These are phyloP conservation scores for Sinella curviseta DNA, from an alignment of 1,140 invertebrate species.

Conservation along the genomic window DNA sequence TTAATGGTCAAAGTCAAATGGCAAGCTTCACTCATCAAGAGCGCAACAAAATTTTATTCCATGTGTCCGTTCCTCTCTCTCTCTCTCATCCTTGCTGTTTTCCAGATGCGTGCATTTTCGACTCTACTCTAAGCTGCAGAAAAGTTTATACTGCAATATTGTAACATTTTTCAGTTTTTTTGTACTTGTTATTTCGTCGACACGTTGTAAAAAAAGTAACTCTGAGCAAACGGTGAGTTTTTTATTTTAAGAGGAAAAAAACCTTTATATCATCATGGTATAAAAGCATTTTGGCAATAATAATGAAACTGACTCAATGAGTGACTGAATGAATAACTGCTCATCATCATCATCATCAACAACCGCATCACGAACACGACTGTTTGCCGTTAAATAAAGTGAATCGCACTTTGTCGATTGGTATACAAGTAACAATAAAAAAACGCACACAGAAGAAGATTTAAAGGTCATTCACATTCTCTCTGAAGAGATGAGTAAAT, in stretches of 20 bases:
- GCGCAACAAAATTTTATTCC: background rate
- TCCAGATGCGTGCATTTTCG: background rate
- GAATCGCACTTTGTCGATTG: no score
- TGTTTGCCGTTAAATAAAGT: no score
- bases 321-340: background rate
- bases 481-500: background rate
- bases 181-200: no score
- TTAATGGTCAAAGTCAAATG: background rate
- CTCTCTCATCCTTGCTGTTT: no score
- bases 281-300: background rate
- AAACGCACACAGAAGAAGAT: no score
- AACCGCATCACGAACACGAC: background rate
- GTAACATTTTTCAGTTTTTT: no score
- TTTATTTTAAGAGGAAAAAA: no score
- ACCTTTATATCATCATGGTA: background rate
- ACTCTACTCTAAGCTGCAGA: background rate
- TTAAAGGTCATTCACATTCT: constrained; percentile 10
- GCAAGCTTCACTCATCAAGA: background rate
- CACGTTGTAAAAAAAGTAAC: no score
- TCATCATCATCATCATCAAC: no score
- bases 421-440: no score
- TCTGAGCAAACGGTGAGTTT: no score
- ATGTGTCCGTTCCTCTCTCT: background rate
- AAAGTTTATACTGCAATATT: no score
- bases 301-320: background rate